Evolutionary conservation across 92 coral and sea anemone genomes (phyloP), one percentile per base, ranked within the genome.

Genomic region (Phymanthus crucifer): DNA sequence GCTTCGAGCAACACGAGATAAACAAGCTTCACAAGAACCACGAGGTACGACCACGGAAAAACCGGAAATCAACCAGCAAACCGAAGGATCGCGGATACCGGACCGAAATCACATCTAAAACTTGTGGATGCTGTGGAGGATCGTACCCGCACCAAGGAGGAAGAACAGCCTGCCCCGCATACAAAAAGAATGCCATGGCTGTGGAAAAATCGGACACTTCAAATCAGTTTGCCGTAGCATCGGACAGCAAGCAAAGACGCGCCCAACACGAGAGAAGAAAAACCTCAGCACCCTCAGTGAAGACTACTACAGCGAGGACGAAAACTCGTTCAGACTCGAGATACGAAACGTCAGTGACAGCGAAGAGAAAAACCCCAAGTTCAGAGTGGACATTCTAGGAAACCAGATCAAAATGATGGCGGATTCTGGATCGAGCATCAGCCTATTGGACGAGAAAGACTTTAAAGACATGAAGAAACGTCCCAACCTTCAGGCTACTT

Each of bases 361-460:
- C 68, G 23, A 69, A 74, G 32, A 85, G 75, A 37, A 31, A 74
- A 36, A 80, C 56, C 2, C 56, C 12, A 17, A 12, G 6, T 48
- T 85, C 75, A 40, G 80, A 34, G 48, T 86, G 40, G 46, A 81
- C 23, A 48, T 81, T 13, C 29, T 32, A 9, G 77, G 43, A 32
- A 57, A 77, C 21, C 24, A 45, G 67, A 19, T 81, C 2, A 70
- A 64, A 21, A 10, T 86, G 23, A 86, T 86, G 86, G 90, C 90
- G 29, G 90, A 86, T 72, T 86, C 90, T 46, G 78, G 90, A 19
- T 76, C 90, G 52, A 82, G 87, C 81, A 82, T 86, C 24, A 86
- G 81, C 69, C 52, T 86, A 73, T 78, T 76, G 12, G 86, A 86
- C 45, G 90, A 86, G 68, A 54, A 66, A 18, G 73, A 86, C 40